These are phyloP conservation scores for Sussaba pulchella DNA, from an alignment of 2,888 invertebrate species.

Conservation along the genomic window DNA sequence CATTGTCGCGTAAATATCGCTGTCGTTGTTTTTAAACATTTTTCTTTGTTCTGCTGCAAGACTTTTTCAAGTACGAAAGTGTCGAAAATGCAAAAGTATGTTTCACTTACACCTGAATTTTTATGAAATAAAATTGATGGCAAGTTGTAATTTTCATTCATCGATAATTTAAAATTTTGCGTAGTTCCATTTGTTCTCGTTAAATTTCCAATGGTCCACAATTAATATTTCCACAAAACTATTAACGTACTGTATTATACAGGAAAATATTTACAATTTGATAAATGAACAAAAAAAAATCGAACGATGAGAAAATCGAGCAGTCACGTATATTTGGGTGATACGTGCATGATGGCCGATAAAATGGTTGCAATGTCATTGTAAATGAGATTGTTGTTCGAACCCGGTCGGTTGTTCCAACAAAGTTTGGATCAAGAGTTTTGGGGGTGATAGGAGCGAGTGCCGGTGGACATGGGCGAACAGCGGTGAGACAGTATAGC, in stretches of 20 bases:
- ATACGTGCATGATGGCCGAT: background rate
- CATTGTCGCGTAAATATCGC: too few species aligned
- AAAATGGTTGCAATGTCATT: conserved; percentile 3
- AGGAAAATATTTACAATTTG: background rate
- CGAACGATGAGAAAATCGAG: background rate
- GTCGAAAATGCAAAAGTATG: background rate
- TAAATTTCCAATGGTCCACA: too few species aligned
- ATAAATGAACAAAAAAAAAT: background rate
- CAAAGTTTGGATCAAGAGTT: conserved; percentile 43
- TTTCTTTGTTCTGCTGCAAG: background rate
- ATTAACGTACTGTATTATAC: too few species aligned
- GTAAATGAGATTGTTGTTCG: conserved; percentile 15
- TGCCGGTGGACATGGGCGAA: conserved; percentile 7
- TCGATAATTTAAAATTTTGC: too few species aligned
- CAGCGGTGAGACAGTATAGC: conserved; percentile 24
- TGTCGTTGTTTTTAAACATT: too few species aligned
- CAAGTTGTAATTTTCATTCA: too few species aligned
- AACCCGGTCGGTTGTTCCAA: background rate
- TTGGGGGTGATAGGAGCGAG: conserved; percentile 35
- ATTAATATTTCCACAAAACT: too few species aligned
- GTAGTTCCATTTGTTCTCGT: too few species aligned
- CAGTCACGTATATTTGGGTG: background rate
- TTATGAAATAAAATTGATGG: too few species aligned
- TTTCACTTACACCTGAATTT: background rate
- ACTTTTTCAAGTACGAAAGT: background rate